Base-by-base conservation (phyloP, 2,888 invertebrate species). In the Zaprionus bogoriensis region DNA sequence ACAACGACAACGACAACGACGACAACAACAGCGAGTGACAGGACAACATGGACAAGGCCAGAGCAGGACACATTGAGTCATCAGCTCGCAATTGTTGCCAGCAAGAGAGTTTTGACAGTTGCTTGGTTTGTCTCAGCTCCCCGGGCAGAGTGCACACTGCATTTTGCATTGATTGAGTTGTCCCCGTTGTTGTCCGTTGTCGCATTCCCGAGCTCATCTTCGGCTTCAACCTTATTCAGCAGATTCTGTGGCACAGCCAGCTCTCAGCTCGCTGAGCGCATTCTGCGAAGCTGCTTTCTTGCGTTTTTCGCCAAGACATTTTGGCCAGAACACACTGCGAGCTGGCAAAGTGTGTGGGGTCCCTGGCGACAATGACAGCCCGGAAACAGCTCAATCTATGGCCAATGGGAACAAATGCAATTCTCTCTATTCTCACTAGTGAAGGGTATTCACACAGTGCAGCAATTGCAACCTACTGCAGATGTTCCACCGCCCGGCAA, bases 81-180 rank as follows among this genome's bases (percentile, higher is more conserved):
- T 85, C 79, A 84, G 44, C 52, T 58, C 50, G 28, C 67, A 47
- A 67, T 61, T 74, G 70, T 77, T 41, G 41, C 41, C 23, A 55
- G 39, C 52, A 39, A 60, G 52, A 60, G 52, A 83, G 47, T 77
- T 81, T 72, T 68, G 82, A 79, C 79, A 84, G 63, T 64, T 72
- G 53, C 36, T 59, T 25, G 25, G 17, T 25, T 23, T 22, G 27
- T 12, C 46, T 39, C 39, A 48, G 41, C 76, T 58, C 85, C 54
- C 47, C 84, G 57, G 78, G 81, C 59, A 74, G 53, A 51, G 10
- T 51, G 48, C 17, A 27, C 59, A 19, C 58, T 25, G 30, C 54
- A 64, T 57, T 77, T 74, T 59, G 73, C 85, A 84, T 84, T 79
- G 85, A 79, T 82, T 82, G 79, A 85, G 83, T 58, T 65, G 64